Conservation (phyloP, 2,113 vertebrate genomes). For the Antigone vipio region DNA sequence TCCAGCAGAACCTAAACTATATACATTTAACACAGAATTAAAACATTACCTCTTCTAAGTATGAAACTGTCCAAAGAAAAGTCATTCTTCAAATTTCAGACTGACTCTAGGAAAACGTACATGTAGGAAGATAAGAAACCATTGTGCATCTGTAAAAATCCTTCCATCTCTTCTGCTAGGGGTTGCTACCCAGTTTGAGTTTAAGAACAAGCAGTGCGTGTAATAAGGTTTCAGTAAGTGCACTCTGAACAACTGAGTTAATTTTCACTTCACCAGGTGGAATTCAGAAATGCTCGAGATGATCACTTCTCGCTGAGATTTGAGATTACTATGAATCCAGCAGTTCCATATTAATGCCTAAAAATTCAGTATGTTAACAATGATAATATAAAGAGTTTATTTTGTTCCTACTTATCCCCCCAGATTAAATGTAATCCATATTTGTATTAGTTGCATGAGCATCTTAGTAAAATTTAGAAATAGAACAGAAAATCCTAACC, state of each 20-base stretch:
- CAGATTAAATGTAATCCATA: not conserved
- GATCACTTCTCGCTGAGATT: not conserved
- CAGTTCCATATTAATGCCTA: not conserved
- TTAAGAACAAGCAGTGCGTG: not conserved
- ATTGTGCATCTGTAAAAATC: not conserved
- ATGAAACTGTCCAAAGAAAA: not conserved
- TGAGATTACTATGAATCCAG: not conserved
- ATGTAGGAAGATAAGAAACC: not conserved
- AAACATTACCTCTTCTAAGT: not conserved
- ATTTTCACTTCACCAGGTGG: not conserved
- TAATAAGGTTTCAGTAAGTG: not conserved
- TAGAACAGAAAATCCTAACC: not conserved
- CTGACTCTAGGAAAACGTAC: not conserved
- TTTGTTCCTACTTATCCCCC: not conserved
- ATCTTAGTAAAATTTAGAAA: not conserved
- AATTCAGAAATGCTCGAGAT: not conserved
- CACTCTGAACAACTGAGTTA: not conserved
- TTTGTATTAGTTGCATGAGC: not conserved
- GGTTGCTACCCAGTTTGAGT: not conserved
- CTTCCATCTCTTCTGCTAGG: not conserved
- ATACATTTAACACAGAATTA: not conserved
- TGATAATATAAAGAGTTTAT: not conserved
- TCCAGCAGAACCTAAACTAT: not conserved
- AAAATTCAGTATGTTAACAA: not conserved
- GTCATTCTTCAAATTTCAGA: not conserved